A percentile compares a stretch with the other conserved stretches of the same genome.
phyloP scores from a whole-genome alignment of 1,140 invertebrate genomes.

The Cydia splendana region DNA sequence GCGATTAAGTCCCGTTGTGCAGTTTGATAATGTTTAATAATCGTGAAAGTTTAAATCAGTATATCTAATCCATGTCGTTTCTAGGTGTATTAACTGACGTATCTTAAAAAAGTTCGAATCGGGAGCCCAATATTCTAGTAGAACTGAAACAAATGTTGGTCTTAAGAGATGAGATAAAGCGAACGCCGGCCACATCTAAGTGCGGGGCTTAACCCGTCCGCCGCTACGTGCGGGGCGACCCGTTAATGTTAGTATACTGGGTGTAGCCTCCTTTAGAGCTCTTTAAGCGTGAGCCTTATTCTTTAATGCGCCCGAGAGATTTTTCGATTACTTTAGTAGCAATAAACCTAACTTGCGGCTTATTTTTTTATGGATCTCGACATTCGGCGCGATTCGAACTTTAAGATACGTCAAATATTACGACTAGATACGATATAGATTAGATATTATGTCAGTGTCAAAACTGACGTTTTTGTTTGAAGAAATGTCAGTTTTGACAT shows the following conservation, averaged over 20 bases:
- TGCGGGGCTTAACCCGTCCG: background rate
- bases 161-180: constrained; percentile 17
- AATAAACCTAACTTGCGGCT: background rate
- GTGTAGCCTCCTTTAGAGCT: constrained; percentile 3
- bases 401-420: no score
- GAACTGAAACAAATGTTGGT: background rate
- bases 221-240: background rate
- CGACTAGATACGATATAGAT: no score
- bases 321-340: background rate
- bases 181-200: background rate
- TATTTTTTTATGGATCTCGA: background rate
- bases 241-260: background rate
- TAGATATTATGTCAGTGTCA: no score
- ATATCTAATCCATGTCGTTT: no score
- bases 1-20: no score
- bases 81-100: no score
- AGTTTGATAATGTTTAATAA: no score
- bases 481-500: no score
- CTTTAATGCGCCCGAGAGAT: background rate
- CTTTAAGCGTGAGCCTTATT: constrained; percentile 13
- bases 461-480: no score
- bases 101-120: no score
- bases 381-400: no score
- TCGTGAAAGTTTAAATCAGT: no score
- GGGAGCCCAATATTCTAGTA: background rate